Conservation (phyloP, 2,797 vertebrate species). For the Myotis pilosus region DNA sequence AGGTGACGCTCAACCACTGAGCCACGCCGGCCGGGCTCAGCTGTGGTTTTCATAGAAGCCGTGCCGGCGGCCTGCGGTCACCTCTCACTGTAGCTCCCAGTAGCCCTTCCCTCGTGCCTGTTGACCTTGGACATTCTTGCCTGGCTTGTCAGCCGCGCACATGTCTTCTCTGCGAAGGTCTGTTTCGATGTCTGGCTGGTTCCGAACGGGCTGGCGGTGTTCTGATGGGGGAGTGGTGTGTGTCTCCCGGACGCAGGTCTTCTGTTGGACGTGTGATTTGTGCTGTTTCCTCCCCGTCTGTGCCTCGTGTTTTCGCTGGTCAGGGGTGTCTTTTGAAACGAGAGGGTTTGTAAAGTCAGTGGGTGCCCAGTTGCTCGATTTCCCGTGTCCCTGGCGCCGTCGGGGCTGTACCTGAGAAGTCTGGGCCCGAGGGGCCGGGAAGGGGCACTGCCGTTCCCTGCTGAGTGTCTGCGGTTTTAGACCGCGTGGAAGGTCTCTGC, state of each 20-base stretch:
- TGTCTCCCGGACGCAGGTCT: not conserved
- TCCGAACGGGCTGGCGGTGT: not conserved
- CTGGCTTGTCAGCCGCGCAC: rapidly evolving
- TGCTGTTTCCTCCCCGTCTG: not conserved
- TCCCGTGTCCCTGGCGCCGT: not conserved
- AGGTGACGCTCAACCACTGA: no score
- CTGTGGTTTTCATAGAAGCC: not conserved
- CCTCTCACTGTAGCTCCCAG: rapidly evolving
- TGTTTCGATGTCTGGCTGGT: not conserved
- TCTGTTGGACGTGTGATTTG: rapidly evolving
- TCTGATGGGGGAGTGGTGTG: rapidly evolving
- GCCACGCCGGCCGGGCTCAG: no score
- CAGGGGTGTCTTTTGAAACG: not conserved
- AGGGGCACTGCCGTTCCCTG: not conserved
- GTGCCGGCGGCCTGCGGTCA: rapidly evolving
- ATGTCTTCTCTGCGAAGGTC: not conserved
- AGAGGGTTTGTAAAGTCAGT: not conserved
- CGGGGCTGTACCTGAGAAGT: not conserved
- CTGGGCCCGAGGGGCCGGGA: not conserved
- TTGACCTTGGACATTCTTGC: rapidly evolving
- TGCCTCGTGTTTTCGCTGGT: not conserved
- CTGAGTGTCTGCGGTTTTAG: not conserved
- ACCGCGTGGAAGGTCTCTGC: rapidly evolving
- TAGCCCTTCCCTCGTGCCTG: rapidly evolving
- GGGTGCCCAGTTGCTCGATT: rapidly evolving